Evolutionary conservation across 1,140 invertebrate species (phyloP), one percentile per base, ranked within the genome.

Genomic region (Ceratitis capitata): DNA sequence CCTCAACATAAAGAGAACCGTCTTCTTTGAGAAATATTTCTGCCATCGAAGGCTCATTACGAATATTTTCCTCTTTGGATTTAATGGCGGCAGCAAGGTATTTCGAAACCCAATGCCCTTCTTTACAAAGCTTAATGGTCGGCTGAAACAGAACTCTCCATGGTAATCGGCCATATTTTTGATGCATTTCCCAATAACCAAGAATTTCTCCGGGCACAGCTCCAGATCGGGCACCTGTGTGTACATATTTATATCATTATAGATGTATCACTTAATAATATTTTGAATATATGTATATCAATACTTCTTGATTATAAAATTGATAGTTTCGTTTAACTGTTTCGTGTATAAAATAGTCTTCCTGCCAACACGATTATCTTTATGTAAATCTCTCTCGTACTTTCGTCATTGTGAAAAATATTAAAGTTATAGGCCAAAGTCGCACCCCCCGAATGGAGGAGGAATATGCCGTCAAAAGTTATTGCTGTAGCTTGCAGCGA

Each of bases 201-300:
- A 94, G 92, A 0, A 99, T 89, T 92, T 99, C 98, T 7, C 98
- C 98, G 0, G 98, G 98, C 10, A 99, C 96, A 0, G 95, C 98
- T 3, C 98, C 95, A 0, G 98, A 94, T 85, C 95, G 89, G 0
- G 95, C 96, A 87, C 95, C 95, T 94, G 90, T 85, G 10, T 56
- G 83, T 1, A 82, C 45, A 16, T n/a, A 85, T 16, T 49, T 26
- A 56, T 19, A 35, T 49, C 1, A 53, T 12, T 53, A 19, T 16
- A 10, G 16, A 0, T 12, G 14, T 12, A 53, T 53, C 5, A 47
- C 45, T 47, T 47, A 47, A 47, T 14, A 7, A 14, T 7, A 47
- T 7, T 5, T 7, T 47, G 5, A 47, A 47, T 47, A 14, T 47
- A 47, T 14, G 45, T 14, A 47, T 7, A 47, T 14, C 45, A 7